Percentiles rank a stretch among this genome's conserved stretches.
phyloP scores from a whole-genome alignment of 2,113 vertebrate genomes.

The Otocyon megalotis region DNA sequence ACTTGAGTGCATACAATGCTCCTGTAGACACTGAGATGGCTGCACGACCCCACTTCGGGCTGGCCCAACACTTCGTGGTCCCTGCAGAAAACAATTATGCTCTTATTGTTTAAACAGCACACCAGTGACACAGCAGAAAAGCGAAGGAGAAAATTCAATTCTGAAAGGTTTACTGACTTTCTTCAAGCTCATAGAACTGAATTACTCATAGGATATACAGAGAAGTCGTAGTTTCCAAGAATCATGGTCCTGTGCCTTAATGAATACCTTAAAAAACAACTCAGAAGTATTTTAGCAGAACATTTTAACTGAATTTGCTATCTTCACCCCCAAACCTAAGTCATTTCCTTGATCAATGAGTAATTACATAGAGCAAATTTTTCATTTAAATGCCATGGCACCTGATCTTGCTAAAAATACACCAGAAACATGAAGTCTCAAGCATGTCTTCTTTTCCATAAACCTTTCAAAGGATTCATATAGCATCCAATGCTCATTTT shows the following conservation, averaged over 20 bases:
- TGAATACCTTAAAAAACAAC: not conserved
- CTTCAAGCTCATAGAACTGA: not conserved
- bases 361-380: slow-evolving; percentile 55
- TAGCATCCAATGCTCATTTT: slow-evolving; percentile 69
- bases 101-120: not conserved
- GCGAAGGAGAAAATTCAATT: not conserved
- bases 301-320: not conserved
- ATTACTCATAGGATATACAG: not conserved
- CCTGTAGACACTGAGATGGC: rapidly evolving
- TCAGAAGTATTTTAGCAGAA: slow-evolving; percentile 25
- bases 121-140: not conserved
- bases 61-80: not conserved
- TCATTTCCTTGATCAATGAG: slow-evolving; percentile 56
- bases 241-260: not conserved
- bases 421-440: slow-evolving; percentile 25
- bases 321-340: slow-evolving; percentile 1
- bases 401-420: slow-evolving; percentile 69
- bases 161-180: not conserved
- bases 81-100: not conserved
- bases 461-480: slow-evolving; percentile 72
- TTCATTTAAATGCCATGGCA: slow-evolving; percentile 76
- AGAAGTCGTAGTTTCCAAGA: not conserved
- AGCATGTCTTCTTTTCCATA: slow-evolving; percentile 63
- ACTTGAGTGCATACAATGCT: rapidly evolving
- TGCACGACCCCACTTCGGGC: rapidly evolving